Base-by-base conservation (phyloP, 1,140 invertebrate genomes). In the Apocrypta bakeri region DNA sequence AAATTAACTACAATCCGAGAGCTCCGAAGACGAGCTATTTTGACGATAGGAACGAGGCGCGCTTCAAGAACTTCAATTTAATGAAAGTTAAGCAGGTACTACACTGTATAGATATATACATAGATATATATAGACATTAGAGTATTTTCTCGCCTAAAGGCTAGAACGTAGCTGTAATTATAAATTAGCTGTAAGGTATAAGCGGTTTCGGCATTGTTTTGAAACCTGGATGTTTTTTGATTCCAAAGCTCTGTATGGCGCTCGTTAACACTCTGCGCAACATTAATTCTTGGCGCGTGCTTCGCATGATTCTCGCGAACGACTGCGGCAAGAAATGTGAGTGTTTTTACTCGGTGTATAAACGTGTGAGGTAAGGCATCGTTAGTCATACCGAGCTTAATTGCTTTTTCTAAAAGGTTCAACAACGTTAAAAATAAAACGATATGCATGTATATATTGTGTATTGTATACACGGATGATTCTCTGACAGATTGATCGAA, bases 41-140 rank as follows among this genome's bases (percentile, higher is more conserved):
- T 31, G 27, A 9, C 12, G 14, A 31, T 0, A 12, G 7, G 1
- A 56, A n/a, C 21, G 21, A 7, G 37, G 8, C 68, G 8, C 2
- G 37, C 33, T 4, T 17, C 21, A 24, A 75, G 29, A 75, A 75
- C 40, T 75, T 75, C 12, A 9, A 75, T 75, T 24, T 61, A 75
- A 61, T 75, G 73, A 61, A 75, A 75, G 42, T 75, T 75, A 61
- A 42, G 27, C 42, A 29, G 27, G 25, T 3, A 12, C 27, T 71
- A 4, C n/a, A 24, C 21, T 68, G 3, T n/a, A n/a, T n/a, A n/a
- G n/a, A n/a, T n/a, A n/a, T n/a, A n/a, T n/a, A n/a, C n/a, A n/a
- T n/a, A n/a, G n/a, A n/a, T n/a, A n/a, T n/a, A n/a, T n/a, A n/a
- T n/a, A n/a, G n/a, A n/a, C n/a, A n/a, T 12, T 27, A 24, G 27